Percentiles rank a stretch among this genome's conserved stretches.
phyloP scores from a whole-genome alignment of 2,113 vertebrate genomes.

The Poeciliopsis turrubarensis region DNA sequence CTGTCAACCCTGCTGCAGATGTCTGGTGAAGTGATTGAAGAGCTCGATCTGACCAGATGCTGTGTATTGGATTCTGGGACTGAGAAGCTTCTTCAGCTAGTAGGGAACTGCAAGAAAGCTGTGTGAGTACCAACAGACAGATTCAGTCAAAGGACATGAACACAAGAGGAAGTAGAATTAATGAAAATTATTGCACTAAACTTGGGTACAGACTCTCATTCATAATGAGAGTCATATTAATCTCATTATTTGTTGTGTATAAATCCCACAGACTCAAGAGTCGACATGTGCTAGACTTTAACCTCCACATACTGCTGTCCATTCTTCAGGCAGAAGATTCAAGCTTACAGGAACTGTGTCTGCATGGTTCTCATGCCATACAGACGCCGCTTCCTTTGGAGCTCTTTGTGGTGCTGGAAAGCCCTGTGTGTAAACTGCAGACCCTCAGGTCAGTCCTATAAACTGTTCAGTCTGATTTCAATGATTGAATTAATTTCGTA shows the following conservation, averaged over 20 bases:
- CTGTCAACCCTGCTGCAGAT: slow-evolving; percentile 20
- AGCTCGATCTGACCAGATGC: slow-evolving; percentile 19
- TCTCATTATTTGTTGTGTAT: no score
- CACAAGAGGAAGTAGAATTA: no score
- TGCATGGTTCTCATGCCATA: rapidly evolving
- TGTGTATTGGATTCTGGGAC: background rate
- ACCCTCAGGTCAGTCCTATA: slow-evolving; percentile 17
- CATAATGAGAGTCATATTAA: no score
- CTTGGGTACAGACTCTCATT: no score
- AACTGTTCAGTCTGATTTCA: background rate
- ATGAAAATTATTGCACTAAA: no score
- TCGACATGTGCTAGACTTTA: rapidly evolving
- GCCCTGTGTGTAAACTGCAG: slow-evolving; percentile 14
- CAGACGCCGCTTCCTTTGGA: rapidly evolving
- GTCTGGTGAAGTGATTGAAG: slow-evolving; percentile 3
- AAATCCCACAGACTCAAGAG: slow-evolving; percentile 5
- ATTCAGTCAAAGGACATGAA: background rate
- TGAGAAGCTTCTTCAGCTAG: background rate
- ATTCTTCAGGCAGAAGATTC: slow-evolving; percentile 7
- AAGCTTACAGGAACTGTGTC: slow-evolving; percentile 5
- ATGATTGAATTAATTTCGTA: no score
- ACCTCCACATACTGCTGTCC: background rate
- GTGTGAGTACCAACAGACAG: slow-evolving; percentile 1
- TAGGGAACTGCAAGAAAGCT: slow-evolving; percentile 8
- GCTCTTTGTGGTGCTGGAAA: background rate